Conservation (phyloP, 37 sponge, comb jelly and placozoan genomes). For the Petrosia ficiformis region DNA sequence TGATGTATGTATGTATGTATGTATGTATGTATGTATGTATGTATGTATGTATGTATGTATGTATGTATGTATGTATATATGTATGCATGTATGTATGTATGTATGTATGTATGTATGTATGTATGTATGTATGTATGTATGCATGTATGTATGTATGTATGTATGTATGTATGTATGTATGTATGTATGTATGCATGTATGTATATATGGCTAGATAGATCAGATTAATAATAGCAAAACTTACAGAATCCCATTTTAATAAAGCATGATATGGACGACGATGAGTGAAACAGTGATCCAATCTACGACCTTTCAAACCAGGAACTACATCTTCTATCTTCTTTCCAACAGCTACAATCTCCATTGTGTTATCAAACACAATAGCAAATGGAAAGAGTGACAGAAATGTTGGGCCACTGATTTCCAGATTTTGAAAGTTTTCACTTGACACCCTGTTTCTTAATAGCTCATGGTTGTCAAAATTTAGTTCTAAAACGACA, state of each 20-base stretch:
- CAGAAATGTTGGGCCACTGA: conserved; percentile 34
- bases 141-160: no score
- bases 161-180: no score
- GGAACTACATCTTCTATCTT: conserved; percentile 38
- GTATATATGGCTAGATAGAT: no score
- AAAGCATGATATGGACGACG: conserved; percentile 14
- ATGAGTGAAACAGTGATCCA: conserved; percentile 24
- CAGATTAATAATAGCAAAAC: no score
- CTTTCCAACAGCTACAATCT: conserved; percentile 25
- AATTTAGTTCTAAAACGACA: conserved; percentile 40
- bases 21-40: no score
- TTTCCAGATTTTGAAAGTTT: neutral
- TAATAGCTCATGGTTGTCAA: conserved; percentile 42
- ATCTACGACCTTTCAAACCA: neutral
- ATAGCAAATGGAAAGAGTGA: conserved; percentile 62
- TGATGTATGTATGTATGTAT: no score
- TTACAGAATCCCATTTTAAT: conserved; percentile 33
- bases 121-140: no score
- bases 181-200: no score
- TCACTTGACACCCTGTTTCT: neutral
- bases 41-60: no score
- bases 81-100: no score
- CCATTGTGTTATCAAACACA: conserved; percentile 36
- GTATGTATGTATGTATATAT: no score
- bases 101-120: no score